A percentile compares a stretch with the other conserved stretches of the same genome.
Conservation (phyloP, 2,113 vertebrate genomes). For the Barbus barbus region DNA sequence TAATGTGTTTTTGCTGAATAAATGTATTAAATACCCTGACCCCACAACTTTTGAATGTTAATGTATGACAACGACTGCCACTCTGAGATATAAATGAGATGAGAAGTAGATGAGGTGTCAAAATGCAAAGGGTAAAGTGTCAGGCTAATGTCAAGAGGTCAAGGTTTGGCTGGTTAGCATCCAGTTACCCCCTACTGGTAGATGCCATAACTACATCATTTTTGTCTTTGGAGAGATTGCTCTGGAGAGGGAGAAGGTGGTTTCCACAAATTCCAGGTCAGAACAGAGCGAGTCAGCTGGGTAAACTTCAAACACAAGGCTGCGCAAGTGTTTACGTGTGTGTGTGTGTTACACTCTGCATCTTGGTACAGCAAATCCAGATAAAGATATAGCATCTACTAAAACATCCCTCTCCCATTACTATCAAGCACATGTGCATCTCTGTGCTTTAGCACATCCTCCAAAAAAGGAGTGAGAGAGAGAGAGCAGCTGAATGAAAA, state of each 20-base stretch:
- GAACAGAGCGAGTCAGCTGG: slow-evolving; percentile 65
- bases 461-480: slow-evolving; percentile 24
- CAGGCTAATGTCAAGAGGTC: not conserved
- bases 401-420: slow-evolving; percentile 21
- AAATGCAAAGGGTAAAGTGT: not conserved
- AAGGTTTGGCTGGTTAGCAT: not conserved
- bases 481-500: not conserved
- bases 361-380: slow-evolving; percentile 23
- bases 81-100: not conserved
- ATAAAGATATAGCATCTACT: slow-evolving; percentile 9
- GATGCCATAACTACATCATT: not conserved
- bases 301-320: slow-evolving; percentile 44
- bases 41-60: too few species aligned
- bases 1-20: too few species aligned
- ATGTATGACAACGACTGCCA: not conserved
- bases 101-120: not conserved
- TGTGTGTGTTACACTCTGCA: slow-evolving; percentile 7
- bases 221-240: not conserved
- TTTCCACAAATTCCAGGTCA: slow-evolving; percentile 64
- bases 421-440: slow-evolving; percentile 4
- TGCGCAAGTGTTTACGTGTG: slow-evolving; percentile 14
- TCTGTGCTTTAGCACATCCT: not conserved
- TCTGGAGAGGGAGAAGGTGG: slow-evolving; percentile 47
- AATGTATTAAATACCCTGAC: too few species aligned
- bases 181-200: not conserved